Conservation (phyloP, 2,888 invertebrate genomes). For the Mechanitis messenoides region DNA sequence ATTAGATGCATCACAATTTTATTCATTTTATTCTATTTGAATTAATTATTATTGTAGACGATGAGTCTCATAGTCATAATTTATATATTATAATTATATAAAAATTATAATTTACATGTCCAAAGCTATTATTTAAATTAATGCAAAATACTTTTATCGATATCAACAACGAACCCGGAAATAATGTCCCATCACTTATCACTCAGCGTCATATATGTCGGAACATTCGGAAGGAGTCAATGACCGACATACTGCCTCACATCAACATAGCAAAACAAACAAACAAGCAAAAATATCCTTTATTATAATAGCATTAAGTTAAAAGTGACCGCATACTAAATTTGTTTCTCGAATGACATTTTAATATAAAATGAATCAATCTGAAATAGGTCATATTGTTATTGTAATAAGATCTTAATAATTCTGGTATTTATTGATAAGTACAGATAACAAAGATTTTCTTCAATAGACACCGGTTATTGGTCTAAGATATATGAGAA, state of each 20-base stretch:
- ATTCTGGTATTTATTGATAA: not conserved
- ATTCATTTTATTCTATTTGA: too few species aligned
- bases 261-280: conserved; percentile 38
- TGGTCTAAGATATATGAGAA: too few species aligned
- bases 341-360: conserved; percentile 1
- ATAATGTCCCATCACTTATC: conserved; percentile 21
- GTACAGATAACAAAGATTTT: too few species aligned
- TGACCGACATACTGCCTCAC: conserved; percentile 68
- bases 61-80: too few species aligned
- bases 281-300: conserved; percentile 30
- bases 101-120: too few species aligned
- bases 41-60: too few species aligned
- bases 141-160: conserved; percentile 27
- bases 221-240: conserved; percentile 60
- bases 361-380: conserved; percentile 2
- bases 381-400: conserved; percentile 1
- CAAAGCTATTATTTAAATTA: too few species aligned
- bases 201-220: conserved; percentile 12
- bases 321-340: not conserved
- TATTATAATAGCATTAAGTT: conserved; percentile 20
- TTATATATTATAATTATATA: too few species aligned
- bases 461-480: too few species aligned
- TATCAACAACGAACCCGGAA: conserved; percentile 18
- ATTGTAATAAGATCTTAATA: conserved; percentile 4
- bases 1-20: too few species aligned